Conservation (phyloP, 1,140 invertebrate genomes). For the Cydia fagiglandana region DNA sequence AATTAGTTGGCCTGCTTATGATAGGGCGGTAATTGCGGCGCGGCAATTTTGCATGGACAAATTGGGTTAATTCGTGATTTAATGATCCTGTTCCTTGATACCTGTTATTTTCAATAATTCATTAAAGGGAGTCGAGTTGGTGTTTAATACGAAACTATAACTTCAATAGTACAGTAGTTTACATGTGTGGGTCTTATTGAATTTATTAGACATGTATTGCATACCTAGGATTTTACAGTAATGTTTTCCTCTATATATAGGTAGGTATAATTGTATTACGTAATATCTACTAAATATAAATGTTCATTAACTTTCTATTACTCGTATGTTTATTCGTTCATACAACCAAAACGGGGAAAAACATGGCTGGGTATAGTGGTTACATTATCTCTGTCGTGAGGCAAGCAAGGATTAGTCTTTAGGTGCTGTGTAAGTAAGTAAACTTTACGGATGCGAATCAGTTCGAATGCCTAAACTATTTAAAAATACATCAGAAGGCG, state of each 20-base stretch:
- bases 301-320: too few relatives aligned
- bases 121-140: not conserved
- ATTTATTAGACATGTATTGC: too few relatives aligned
- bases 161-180: not conserved
- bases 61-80: conserved; percentile 25
- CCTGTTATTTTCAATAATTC: not conserved
- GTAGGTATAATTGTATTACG: too few relatives aligned
- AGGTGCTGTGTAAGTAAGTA: not conserved
- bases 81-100: conserved; percentile 2
- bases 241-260: too few relatives aligned
- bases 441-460: too few relatives aligned
- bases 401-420: not conserved
- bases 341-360: not conserved
- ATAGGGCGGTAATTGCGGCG: conserved; percentile 16
- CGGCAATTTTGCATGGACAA: conserved; percentile 28
- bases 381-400: not conserved
- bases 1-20: conserved; percentile 37
- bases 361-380: not conserved
- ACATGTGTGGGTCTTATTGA: not conserved
- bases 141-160: not conserved
- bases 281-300: too few relatives aligned
- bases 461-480: too few relatives aligned
- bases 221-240: too few relatives aligned
- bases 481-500: too few relatives aligned
- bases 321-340: too few relatives aligned